Percentiles rank a stretch among this genome's conserved stretches.
phyloP scores from a whole-genome alignment of 2,113 vertebrate species.

The Cavia aperea region DNA sequence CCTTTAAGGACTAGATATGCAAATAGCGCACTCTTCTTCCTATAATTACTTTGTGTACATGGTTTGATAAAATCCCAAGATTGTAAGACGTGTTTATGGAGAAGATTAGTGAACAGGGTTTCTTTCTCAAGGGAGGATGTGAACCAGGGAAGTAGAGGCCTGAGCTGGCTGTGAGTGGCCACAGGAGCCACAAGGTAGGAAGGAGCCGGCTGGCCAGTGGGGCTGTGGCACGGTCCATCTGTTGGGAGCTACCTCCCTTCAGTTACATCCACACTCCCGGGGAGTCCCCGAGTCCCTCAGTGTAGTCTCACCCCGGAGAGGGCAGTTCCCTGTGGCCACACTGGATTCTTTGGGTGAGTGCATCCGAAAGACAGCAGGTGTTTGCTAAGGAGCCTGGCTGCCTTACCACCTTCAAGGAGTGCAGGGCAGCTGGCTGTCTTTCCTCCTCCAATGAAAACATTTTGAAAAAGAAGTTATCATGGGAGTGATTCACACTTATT shows the following conservation, averaged over 20 bases:
- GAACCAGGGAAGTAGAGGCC: neutral
- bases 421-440: neutral
- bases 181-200: rapidly evolving
- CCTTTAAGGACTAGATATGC: slow-evolving; percentile 79
- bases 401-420: neutral
- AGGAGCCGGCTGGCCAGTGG: rapidly evolving
- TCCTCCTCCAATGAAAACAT: neutral
- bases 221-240: neutral
- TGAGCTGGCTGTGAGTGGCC: neutral
- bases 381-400: too few relatives aligned
- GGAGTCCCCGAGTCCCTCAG: too few relatives aligned
- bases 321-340: neutral
- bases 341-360: neutral
- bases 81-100: slow-evolving; percentile 56
- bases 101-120: slow-evolving; percentile 52
- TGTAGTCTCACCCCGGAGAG: neutral
- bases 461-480: neutral
- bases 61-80: slow-evolving; percentile 49
- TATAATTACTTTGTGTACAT: slow-evolving; percentile 59
- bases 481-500: too few relatives aligned
- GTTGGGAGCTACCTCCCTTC: neutral
- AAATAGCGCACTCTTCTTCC: slow-evolving; percentile 71
- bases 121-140: slow-evolving; percentile 24
- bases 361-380: neutral
- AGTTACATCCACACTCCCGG: rapidly evolving